phyloP scores from a whole-genome alignment of 2,113 vertebrate species.

The Bolborhynchus lineola region DNA sequence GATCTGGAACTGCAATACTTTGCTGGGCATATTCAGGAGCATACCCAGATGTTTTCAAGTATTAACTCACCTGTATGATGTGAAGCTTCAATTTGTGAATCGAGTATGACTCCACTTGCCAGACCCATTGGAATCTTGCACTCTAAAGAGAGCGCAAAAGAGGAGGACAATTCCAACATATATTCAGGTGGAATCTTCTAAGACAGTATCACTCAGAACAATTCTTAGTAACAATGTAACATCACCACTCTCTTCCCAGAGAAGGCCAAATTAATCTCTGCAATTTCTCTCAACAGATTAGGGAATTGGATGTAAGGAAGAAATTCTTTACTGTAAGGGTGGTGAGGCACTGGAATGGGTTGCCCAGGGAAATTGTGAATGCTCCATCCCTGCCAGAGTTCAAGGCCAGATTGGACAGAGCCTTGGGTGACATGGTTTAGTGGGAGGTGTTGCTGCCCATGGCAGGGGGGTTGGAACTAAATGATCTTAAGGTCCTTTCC shows the following conservation, averaged over 20 bases:
- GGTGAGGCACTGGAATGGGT: too few relatives aligned
- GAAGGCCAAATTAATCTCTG: background rate
- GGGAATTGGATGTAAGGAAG: too few relatives aligned
- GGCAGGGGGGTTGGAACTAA: too few relatives aligned
- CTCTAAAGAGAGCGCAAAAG: slow-evolving; percentile 64
- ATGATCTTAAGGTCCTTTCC: too few relatives aligned
- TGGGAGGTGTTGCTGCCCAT: too few relatives aligned
- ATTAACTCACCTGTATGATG: slow-evolving; percentile 74
- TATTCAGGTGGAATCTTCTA: background rate
- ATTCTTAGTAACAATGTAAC: background rate
- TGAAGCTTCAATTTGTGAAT: slow-evolving; percentile 83
- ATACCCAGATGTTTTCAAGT: background rate
- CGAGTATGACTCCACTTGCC: slow-evolving; percentile 77
- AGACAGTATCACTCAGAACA: background rate
- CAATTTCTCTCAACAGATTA: background rate
- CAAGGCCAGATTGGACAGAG: too few relatives aligned
- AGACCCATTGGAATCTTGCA: slow-evolving; percentile 88
- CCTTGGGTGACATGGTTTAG: too few relatives aligned
- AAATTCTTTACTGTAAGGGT: too few relatives aligned
- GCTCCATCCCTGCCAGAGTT: too few relatives aligned
- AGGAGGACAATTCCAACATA: background rate
- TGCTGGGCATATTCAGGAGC: background rate
- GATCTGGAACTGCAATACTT: background rate
- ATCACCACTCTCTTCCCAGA: background rate
- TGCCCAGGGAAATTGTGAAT: too few relatives aligned